These are phyloP conservation scores for Phrynocephalus vlangalii DNA, from an alignment of 2,797 vertebrate species.

Conservation along the genomic window DNA sequence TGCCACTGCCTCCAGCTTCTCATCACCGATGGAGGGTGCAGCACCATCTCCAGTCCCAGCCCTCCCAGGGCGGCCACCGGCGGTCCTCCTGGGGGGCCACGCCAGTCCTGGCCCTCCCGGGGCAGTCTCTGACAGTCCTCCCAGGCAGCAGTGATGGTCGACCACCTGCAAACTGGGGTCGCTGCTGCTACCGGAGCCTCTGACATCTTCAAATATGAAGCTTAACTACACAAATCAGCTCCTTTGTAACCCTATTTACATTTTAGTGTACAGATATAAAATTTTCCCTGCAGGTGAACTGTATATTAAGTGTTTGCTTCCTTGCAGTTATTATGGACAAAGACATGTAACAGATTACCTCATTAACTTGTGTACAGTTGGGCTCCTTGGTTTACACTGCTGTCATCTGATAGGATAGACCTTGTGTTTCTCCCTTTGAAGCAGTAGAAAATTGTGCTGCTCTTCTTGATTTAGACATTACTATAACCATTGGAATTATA, in stretches of 20 bases:
- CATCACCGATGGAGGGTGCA: too few relatives aligned
- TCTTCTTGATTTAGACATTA: accelerated
- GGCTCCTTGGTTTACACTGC: accelerated
- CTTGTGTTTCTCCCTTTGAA: neutral
- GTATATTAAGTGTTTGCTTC: neutral
- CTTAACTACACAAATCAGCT: neutral
- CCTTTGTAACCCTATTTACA: neutral
- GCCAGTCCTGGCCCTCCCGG: too few relatives aligned
- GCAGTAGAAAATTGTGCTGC: neutral
- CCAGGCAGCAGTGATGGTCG: too few relatives aligned
- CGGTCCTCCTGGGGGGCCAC: too few relatives aligned
- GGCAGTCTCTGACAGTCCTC: too few relatives aligned
- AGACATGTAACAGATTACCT: neutral
- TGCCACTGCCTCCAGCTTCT: too few relatives aligned
- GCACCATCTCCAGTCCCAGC: too few relatives aligned
- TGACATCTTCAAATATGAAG: neutral
- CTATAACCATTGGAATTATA: neutral
- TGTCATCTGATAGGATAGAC: neutral
- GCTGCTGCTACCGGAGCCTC: too few relatives aligned
- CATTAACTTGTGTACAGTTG: neutral
- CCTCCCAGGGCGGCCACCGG: too few relatives aligned
- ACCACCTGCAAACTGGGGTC: too few relatives aligned
- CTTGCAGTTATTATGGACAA: neutral
- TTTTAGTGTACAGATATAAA: neutral
- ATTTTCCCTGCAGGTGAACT: neutral